Percentiles rank a stretch among this genome's conserved stretches.
These are phyloP conservation scores for Nothura maculosa DNA, from an alignment of 2,797 vertebrate genomes.

Conservation along the genomic window DNA sequence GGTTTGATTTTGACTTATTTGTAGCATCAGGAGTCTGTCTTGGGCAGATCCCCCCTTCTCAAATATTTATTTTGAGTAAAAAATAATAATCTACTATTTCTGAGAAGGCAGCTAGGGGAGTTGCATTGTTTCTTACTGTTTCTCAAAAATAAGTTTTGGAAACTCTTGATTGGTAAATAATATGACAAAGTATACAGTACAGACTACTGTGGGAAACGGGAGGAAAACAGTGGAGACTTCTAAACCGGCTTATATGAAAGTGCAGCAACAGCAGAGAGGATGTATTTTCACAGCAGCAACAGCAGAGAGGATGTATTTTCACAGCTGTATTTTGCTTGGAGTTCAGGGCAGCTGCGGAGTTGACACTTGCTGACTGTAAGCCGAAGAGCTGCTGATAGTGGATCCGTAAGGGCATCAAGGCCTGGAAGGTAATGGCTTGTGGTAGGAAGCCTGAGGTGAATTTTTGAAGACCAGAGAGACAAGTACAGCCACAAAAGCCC, in stretches of 20 bases:
- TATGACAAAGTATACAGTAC: slow-evolving; percentile 33
- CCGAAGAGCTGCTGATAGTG: neutral
- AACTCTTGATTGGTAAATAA: slow-evolving; percentile 11
- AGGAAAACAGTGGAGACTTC: slow-evolving; percentile 56
- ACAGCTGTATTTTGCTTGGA: slow-evolving; percentile 73
- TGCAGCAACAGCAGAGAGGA: neutral
- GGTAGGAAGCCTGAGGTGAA: slow-evolving; percentile 19
- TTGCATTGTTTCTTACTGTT: neutral
- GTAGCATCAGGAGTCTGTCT: neutral
- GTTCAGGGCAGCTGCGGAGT: slow-evolving; percentile 27
- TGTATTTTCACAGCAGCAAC: slow-evolving; percentile 58
- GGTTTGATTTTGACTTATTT: neutral
- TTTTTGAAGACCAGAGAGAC: neutral
- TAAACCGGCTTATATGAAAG: slow-evolving; percentile 33
- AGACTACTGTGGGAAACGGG: slow-evolving; percentile 43
- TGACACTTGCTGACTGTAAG: slow-evolving; percentile 32
- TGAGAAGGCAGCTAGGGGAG: neutral
- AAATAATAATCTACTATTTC: neutral
- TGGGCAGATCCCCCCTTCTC: too few species aligned
- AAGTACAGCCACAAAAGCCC: neutral
- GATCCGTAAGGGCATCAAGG: neutral
- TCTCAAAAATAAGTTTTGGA: neutral
- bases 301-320: slow-evolving; percentile 51
- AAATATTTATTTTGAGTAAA: neutral
- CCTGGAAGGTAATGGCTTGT: slow-evolving; percentile 6